Base-by-base conservation (phyloP, 2,888 invertebrate species). In the Vandiemenella viatica region DNA sequence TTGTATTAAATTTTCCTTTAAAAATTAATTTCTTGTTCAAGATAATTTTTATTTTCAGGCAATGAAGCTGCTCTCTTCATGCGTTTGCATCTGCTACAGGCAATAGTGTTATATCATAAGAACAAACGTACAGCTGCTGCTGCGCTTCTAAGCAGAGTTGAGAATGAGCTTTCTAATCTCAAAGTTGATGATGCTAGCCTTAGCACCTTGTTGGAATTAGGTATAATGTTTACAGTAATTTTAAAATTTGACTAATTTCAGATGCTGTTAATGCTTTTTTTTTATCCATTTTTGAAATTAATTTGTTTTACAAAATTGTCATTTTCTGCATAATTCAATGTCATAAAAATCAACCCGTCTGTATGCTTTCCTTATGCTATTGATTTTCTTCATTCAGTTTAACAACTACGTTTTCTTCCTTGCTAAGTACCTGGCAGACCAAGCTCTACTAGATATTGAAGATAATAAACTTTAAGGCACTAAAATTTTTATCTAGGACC, bases 21-120 rank as follows among this genome's bases (percentile, higher is more conserved):
- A 26, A 8, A 8, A 7, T 8, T 26, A 13, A 26, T 8, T 26
- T 26, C 13, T 13, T 26, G 26, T n/a, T n/a, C n/a, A n/a, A n/a
- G n/a, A n/a, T n/a, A n/a, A n/a, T 38, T 38, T 38, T 38, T 38
- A 15, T 38, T 6, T 38, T 32, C 64, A 73, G 81, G 78, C 1
- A 77, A 76, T 60, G 86, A 86, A 61, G 73, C 80, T 4, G 84
- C 80, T 0, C 64, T 89, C 10, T 72, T 86, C 51, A 78, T 87
- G 76, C 74, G 88, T 1, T 68, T 89, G 16, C 83, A 87, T 65
- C 64, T 89, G 45, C 69, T 89, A 45, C 86, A 89, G 67, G 87
- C 82, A 5, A 80, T 89, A 48, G 77, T 85, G 19, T 70, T 79
- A 1, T 89, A 80, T 61, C 86, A 88, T 62, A 79, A 83, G 65